These are phyloP conservation scores for Telenomus remus DNA, from an alignment of 1,140 invertebrate genomes.

Conservation along the genomic window DNA sequence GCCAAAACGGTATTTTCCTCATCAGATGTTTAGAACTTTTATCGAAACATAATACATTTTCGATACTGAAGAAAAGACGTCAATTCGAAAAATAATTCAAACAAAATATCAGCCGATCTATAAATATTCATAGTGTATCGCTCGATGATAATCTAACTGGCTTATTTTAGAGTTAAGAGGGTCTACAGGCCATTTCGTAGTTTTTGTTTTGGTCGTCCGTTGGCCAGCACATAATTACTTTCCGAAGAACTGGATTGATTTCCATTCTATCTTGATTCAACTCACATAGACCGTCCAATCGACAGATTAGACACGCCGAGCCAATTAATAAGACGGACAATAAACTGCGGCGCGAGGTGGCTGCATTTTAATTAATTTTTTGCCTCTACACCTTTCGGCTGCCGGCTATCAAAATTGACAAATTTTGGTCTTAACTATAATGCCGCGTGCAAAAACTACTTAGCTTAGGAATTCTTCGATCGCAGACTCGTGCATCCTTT, in stretches of 20 bases:
- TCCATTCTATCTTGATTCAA: slow-evolving; percentile 52
- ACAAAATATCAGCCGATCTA: too few relatives aligned
- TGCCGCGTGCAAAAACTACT: slow-evolving; percentile 14
- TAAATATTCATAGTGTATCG: slow-evolving; percentile 64
- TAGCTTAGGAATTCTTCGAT: slow-evolving; percentile 14
- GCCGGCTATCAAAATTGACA: slow-evolving; percentile 29
- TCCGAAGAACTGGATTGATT: slow-evolving; percentile 56
- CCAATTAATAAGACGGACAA: slow-evolving; percentile 58
- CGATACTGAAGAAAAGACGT: too few relatives aligned
- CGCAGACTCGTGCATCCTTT: background rate
- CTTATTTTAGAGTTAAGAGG: slow-evolving; percentile 22
- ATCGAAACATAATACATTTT: too few relatives aligned
- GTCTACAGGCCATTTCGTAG: slow-evolving; percentile 29
- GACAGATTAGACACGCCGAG: slow-evolving; percentile 60
- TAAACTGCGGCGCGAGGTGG: slow-evolving; percentile 50
- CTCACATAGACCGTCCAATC: slow-evolving; percentile 57
- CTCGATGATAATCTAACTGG: slow-evolving; percentile 42
- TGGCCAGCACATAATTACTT: slow-evolving; percentile 52
- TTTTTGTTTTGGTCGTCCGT: slow-evolving; percentile 29
- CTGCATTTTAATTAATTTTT: slow-evolving; percentile 64
- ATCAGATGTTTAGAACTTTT: too few relatives aligned
- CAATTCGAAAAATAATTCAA: too few relatives aligned
- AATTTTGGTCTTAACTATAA: slow-evolving; percentile 30
- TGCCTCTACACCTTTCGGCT: slow-evolving; percentile 12
- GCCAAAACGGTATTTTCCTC: too few relatives aligned